A percentile compares a stretch with the other conserved stretches of the same genome.
Conservation (phyloP, 2,888 invertebrate species). For the Metacarcinus magister region DNA sequence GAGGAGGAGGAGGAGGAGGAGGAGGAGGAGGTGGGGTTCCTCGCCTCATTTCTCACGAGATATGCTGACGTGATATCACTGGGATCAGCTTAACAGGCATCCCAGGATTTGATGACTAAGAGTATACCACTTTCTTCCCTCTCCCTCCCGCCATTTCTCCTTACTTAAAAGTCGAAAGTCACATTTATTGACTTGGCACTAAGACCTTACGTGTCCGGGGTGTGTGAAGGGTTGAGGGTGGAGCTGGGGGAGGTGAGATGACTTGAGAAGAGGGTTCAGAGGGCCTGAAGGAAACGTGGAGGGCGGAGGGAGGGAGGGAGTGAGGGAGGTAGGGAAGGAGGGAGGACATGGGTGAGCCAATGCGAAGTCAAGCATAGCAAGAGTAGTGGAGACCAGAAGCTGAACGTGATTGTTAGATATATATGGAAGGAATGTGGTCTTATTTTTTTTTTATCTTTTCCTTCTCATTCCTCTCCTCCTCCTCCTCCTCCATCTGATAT, state of each 20-base stretch:
- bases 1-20: background rate
- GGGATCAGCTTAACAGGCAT: constrained; percentile 33
- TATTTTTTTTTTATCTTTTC: background rate
- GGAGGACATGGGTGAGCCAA: background rate
- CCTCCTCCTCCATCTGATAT: background rate
- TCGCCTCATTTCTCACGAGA: constrained; percentile 11
- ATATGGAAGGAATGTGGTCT: background rate
- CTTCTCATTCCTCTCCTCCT: background rate
- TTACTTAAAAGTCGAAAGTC: background rate
- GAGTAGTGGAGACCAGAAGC: background rate
- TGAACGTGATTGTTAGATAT: background rate
- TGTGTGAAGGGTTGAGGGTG: background rate
- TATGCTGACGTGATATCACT: constrained; percentile 23
- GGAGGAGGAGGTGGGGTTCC: background rate
- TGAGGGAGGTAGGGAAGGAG: background rate
- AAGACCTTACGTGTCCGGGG: background rate
- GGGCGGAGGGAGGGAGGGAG: background rate
- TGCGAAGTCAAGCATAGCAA: background rate
- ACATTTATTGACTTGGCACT: background rate
- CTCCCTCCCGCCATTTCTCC: background rate
- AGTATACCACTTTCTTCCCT: background rate
- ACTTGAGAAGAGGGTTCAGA: background rate
- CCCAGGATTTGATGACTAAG: background rate
- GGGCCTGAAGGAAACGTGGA: background rate
- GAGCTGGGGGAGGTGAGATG: background rate